These are phyloP conservation scores for Drosophila pachea DNA, from an alignment of 1,140 invertebrate genomes.

Conservation along the genomic window DNA sequence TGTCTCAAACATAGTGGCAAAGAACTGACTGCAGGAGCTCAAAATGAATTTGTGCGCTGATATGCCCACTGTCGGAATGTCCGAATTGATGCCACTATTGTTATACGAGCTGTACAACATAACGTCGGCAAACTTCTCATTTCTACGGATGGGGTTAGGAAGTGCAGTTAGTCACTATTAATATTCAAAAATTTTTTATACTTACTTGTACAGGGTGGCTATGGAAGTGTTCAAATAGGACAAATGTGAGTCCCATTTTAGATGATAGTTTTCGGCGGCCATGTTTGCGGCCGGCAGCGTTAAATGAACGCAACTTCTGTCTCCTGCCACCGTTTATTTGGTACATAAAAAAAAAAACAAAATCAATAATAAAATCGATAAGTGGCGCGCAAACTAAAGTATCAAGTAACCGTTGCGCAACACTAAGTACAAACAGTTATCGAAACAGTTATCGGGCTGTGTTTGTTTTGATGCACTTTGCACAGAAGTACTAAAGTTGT, in stretches of 20 bases:
- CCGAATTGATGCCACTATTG: slow-evolving; percentile 58
- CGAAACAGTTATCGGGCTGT: slow-evolving; percentile 16
- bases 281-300: slow-evolving; percentile 49
- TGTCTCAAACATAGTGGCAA: slow-evolving; percentile 78
- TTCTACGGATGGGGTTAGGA: slow-evolving; percentile 39
- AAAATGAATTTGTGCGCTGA: slow-evolving; percentile 92
- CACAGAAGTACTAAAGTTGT: slow-evolving; percentile 4
- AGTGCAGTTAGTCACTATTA: neutral
- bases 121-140: slow-evolving; percentile 90
- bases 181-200: neutral
- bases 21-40: slow-evolving; percentile 85
- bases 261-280: slow-evolving; percentile 87
- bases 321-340: neutral
- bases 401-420: slow-evolving; percentile 6
- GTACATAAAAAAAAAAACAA: slow-evolving; percentile 16
- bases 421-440: slow-evolving; percentile 2
- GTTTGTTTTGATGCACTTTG: slow-evolving; percentile 34
- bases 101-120: slow-evolving; percentile 84
- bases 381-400: slow-evolving; percentile 25
- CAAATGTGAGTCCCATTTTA: slow-evolving; percentile 92
- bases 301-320: slow-evolving; percentile 19
- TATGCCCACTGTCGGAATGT: slow-evolving; percentile 82
- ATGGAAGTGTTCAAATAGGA: slow-evolving; percentile 89
- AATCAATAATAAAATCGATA: slow-evolving; percentile 69
- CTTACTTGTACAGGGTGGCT: slow-evolving; percentile 85